Conservation (phyloP, 1,140 invertebrate genomes). For the Glossosoma conforme region DNA sequence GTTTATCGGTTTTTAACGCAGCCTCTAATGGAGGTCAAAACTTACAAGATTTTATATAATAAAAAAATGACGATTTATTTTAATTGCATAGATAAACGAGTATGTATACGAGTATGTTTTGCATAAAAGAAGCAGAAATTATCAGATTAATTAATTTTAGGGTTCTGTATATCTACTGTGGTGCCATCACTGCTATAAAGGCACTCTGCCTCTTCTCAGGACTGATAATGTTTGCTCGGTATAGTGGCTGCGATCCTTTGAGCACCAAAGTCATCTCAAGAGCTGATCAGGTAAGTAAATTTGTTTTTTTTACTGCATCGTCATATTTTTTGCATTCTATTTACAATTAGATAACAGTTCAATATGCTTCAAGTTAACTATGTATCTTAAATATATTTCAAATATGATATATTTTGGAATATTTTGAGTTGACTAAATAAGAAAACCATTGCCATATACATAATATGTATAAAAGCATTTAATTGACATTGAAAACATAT, state of each 20-base stretch:
- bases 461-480: too few species aligned
- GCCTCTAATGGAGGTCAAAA: too few species aligned
- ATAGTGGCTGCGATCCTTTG: constrained; percentile 45
- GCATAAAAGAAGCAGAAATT: neutral
- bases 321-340: neutral
- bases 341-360: too few species aligned
- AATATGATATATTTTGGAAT: too few species aligned
- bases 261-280: constrained; percentile 42
- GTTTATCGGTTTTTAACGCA: too few species aligned
- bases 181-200: constrained; percentile 46
- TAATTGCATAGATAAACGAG: neutral
- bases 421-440: too few species aligned
- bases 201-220: constrained; percentile 44
- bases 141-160: constrained; percentile 21
- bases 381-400: neutral
- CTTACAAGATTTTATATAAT: neutral
- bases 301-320: neutral
- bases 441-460: too few species aligned
- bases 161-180: constrained; percentile 41
- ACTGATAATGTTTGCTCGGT: constrained; percentile 44
- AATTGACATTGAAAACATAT: too few species aligned
- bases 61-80: constrained; percentile 28
- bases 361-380: neutral
- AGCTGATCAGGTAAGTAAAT: constrained; percentile 41
- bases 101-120: neutral